phyloP scores from a whole-genome alignment of 2,113 vertebrate species.

The Saimiri boliviensis region DNA sequence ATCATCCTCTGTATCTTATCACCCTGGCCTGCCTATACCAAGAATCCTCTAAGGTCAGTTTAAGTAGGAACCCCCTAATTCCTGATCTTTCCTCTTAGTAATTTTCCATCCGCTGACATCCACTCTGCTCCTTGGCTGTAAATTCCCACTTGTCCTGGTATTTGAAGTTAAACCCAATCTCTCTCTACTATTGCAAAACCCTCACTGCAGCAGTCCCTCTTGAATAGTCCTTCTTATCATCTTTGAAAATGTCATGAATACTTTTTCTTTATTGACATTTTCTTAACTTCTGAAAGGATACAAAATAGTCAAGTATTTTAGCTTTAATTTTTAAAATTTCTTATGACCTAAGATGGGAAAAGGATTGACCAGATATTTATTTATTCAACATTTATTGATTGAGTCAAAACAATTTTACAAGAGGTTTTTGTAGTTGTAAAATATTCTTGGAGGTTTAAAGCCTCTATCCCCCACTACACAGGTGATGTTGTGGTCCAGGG shows the following conservation, averaged over 20 bases:
- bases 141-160: neutral
- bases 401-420: neutral
- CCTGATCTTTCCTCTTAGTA: neutral
- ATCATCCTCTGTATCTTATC: neutral
- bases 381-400: neutral
- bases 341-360: neutral
- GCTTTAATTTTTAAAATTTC: conserved; percentile 2
- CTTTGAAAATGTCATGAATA: neutral
- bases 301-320: neutral
- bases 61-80: neutral
- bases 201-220: neutral
- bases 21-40: neutral
- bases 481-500: neutral
- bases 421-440: neutral
- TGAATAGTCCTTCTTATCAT: neutral
- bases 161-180: neutral
- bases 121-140: neutral
- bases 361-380: neutral
- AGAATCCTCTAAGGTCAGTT: neutral
- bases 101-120: neutral
- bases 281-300: neutral
- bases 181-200: neutral
- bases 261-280: neutral
- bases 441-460: neutral
- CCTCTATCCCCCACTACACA: neutral